Evolutionary conservation across 1,140 invertebrate genomes (phyloP).

Genomic region (Drosophila triauraria): DNA sequence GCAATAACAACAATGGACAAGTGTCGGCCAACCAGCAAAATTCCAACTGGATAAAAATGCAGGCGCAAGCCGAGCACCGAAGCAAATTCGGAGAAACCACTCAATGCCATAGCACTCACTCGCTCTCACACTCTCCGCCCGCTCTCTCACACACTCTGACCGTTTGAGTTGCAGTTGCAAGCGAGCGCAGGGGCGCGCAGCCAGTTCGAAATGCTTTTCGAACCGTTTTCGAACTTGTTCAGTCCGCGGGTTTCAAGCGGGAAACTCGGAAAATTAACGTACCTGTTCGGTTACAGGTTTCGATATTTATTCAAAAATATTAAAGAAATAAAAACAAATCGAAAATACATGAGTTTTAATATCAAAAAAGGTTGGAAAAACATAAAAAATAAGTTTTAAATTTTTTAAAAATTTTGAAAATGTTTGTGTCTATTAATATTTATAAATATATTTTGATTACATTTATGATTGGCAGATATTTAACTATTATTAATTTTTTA

Average conservation of each 20-base stretch:
- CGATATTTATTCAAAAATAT: not conserved
- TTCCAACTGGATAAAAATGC: slow-evolving; percentile 29
- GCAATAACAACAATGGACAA: slow-evolving; percentile 25
- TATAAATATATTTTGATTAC: not conserved
- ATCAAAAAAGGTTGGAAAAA: too few species aligned
- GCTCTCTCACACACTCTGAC: slow-evolving; percentile 5
- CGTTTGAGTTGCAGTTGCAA: slow-evolving; percentile 72
- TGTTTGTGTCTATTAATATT: not conserved
- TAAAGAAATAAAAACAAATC: too few species aligned
- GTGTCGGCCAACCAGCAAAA: slow-evolving; percentile 41
- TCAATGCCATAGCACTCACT: slow-evolving; percentile 23
- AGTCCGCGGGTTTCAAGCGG: not conserved
- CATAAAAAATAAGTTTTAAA: not conserved
- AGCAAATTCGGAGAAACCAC: slow-evolving; percentile 1
- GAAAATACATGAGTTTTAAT: too few species aligned
- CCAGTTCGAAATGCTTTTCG: slow-evolving; percentile 62
- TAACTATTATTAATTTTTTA: too few species aligned
- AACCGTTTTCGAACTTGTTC: slow-evolving; percentile 47
- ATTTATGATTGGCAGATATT: not conserved
- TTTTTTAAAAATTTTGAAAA: not conserved
- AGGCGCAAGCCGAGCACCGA: slow-evolving; percentile 5
- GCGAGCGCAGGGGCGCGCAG: slow-evolving; percentile 53
- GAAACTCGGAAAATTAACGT: not conserved
- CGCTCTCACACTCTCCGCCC: slow-evolving; percentile 1
- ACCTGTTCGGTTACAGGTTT: not conserved